These are phyloP conservation scores for Drosophila tripunctata DNA, from an alignment of 2,888 invertebrate species.

Conservation along the genomic window DNA sequence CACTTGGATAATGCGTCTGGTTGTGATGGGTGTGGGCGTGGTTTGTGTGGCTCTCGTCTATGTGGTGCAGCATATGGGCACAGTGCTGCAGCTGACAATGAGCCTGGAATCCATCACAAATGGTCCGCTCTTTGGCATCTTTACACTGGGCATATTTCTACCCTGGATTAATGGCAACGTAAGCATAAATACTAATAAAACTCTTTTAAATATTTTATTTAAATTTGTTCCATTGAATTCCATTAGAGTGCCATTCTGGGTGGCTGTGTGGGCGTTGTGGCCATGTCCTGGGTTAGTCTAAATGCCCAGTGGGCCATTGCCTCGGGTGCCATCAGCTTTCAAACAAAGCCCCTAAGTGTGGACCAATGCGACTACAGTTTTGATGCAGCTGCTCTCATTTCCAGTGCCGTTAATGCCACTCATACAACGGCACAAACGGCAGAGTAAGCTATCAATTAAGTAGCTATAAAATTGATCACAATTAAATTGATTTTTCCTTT, in stretches of 20 bases:
- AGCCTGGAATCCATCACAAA: constrained; percentile 89
- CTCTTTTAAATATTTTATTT: background rate
- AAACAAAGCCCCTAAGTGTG: constrained; percentile 87
- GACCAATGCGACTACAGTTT: constrained; percentile 88
- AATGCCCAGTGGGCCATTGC: constrained; percentile 88
- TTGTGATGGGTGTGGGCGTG: constrained; percentile 89
- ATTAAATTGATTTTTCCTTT: background rate
- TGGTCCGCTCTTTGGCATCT: constrained; percentile 88
- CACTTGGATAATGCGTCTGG: constrained; percentile 88
- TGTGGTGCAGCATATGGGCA: constrained; percentile 91
- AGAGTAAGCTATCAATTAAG: constrained; percentile 60
- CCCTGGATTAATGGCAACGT: constrained; percentile 89
- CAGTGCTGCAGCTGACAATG: constrained; percentile 88
- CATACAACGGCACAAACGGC: constrained; percentile 39
- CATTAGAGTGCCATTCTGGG: constrained; percentile 87
- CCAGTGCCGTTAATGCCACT: constrained; percentile 59
- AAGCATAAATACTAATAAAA: no score
- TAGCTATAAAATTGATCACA: background rate
- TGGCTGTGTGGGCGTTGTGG: constrained; percentile 86
- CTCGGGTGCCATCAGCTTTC: constrained; percentile 87
- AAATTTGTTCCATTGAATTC: background rate
- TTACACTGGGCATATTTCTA: constrained; percentile 88
- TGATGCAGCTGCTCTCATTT: constrained; percentile 77
- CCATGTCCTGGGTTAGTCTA: constrained; percentile 87
- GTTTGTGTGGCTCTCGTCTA: constrained; percentile 89